These are phyloP conservation scores for Hemicrepidius hirtus DNA, from an alignment of 2,888 invertebrate genomes.

Conservation along the genomic window DNA sequence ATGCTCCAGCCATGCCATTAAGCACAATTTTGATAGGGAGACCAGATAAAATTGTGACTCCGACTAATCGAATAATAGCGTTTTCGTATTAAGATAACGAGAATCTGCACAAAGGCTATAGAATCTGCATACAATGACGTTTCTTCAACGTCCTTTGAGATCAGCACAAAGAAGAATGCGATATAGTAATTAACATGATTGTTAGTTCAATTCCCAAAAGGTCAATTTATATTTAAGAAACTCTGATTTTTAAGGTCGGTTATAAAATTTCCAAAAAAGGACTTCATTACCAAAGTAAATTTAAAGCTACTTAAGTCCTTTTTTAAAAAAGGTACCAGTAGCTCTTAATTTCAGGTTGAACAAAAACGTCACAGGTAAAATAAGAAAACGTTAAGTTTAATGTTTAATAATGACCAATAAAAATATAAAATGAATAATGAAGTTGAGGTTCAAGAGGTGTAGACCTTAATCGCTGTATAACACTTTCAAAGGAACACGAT, in stretches of 20 bases:
- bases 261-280: too few species aligned
- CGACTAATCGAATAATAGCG: constrained; percentile 34
- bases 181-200: neutral
- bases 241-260: too few species aligned
- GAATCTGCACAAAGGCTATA: constrained; percentile 29
- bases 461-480: constrained; percentile 20
- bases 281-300: neutral
- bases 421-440: constrained; percentile 22
- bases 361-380: neutral
- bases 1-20: constrained; percentile 36
- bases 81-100: constrained; percentile 37
- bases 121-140: constrained; percentile 23
- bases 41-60: constrained; percentile 35
- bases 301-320: neutral
- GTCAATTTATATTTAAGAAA: too few species aligned
- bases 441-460: constrained; percentile 9
- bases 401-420: constrained; percentile 11
- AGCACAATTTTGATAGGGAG: constrained; percentile 35
- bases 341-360: constrained; percentile 6
- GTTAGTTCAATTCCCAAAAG: too few species aligned
- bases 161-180: neutral
- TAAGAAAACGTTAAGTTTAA: neutral
- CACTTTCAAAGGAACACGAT: constrained; percentile 19
- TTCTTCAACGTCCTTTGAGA: neutral
- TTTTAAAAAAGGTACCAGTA: constrained; percentile 9